Evolutionary conservation across 2,113 vertebrate genomes (phyloP), one percentile per base, ranked within the genome.

Genomic region (Tetrao urogallus): DNA sequence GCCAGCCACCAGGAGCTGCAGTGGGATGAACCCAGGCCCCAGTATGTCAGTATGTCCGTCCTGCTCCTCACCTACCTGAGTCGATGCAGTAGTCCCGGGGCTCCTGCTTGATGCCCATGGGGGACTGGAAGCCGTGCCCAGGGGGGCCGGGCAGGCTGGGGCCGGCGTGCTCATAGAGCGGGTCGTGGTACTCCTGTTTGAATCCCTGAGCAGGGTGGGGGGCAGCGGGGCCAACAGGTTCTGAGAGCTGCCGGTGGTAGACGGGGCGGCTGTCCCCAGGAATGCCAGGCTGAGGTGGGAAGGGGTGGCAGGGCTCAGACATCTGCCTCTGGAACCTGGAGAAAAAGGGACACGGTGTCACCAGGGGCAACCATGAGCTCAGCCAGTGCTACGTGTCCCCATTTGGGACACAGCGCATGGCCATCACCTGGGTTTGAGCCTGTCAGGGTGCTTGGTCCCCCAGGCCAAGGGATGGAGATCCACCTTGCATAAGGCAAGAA

Each of bases 91-190:
- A 99, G 97, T 99, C 99, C 27, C 98, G 97, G 28, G 99, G 99
- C 97, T 99, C 99, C 97, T 99, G 99, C 94, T 99, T 99, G 97
- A 99, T 99, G 98, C 98, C 98, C 98, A 99, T 96, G 14, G 98
- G 97, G 88, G 99, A 95, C 94, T 97, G 98, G 97, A 99, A 99
- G 71, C 98, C 87, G 3, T 98, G 96, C 90, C 97, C 91, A 0
- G 96, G 88, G 58, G 98, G 98, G 0, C 96, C 98, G 10, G 98
- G 96, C 95, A 98, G 94, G 88, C 98, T 95, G 8, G 97, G 94
- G n/a, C 98, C 97, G 1, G 98, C 96, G 2, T 99, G 99, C 96
- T 99, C 99, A 20, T 99, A 99, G 27, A 98, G 98, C 0, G 98
- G 98, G 96, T 99, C 99, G 0, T 98, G 97, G 91, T 99, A 98